phyloP scores from a whole-genome alignment of 2,888 invertebrate genomes.

The Phalangium opilio region DNA sequence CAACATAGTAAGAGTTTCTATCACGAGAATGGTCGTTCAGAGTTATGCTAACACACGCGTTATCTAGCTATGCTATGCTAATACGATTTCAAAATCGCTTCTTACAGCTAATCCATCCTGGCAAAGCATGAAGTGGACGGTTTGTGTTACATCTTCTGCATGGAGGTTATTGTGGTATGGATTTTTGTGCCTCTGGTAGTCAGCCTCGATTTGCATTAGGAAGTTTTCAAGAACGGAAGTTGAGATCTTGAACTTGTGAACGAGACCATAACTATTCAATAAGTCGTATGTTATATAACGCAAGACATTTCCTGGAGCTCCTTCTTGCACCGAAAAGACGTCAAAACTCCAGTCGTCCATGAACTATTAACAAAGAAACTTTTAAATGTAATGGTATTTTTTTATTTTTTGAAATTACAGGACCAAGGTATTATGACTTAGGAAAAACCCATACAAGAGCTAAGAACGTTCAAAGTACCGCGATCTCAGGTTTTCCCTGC shows the following conservation, averaged over 20 bases:
- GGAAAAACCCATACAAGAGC: too few species aligned
- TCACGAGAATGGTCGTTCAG: too few species aligned
- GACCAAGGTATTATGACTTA: too few species aligned
- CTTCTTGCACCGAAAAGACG: slow-evolving; percentile 74
- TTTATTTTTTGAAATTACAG: too few species aligned
- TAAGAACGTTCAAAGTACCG: too few species aligned
- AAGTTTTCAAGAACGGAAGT: slow-evolving; percentile 70
- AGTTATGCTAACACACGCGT: too few species aligned
- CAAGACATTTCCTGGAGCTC: slow-evolving; percentile 67
- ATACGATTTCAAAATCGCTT: too few species aligned
- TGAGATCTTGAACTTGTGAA: slow-evolving; percentile 82
- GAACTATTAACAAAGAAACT: too few species aligned
- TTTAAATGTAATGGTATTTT: too few species aligned
- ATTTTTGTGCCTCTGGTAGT: slow-evolving; percentile 77
- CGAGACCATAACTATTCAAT: slow-evolving; percentile 83
- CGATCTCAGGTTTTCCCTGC: too few species aligned
- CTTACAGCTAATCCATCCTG: slow-evolving; percentile 81
- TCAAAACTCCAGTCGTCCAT: slow-evolving; percentile 91
- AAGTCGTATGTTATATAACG: slow-evolving; percentile 88
- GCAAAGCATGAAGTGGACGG: slow-evolving; percentile 77
- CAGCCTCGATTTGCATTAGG: slow-evolving; percentile 67
- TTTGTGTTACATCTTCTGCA: slow-evolving; percentile 88
- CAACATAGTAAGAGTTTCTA: too few species aligned
- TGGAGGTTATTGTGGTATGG: slow-evolving; percentile 92
- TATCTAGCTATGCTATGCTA: too few species aligned